phyloP scores from a whole-genome alignment of 2,113 vertebrate species.

The Potamarius usumacintae region DNA sequence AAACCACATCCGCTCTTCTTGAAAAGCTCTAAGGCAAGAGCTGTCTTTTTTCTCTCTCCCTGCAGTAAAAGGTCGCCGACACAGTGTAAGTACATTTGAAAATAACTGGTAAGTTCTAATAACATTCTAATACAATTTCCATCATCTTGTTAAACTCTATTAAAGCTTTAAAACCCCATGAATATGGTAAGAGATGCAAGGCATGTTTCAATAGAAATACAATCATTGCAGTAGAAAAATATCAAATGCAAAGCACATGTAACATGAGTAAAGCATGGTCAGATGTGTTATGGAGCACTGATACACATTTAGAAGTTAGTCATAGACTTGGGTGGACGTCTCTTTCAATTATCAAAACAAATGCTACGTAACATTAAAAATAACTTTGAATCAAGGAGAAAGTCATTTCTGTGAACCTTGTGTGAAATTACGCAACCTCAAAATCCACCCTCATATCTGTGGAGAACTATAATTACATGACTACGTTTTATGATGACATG shows the following conservation, averaged over 20 bases:
- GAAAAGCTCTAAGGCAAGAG: slow-evolving; percentile 34
- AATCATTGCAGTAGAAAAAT: not conserved
- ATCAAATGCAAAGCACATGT: not conserved
- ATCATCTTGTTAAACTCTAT: slow-evolving; percentile 29
- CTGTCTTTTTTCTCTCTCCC: slow-evolving; percentile 4
- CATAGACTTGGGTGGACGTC: not conserved
- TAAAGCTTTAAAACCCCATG: not conserved
- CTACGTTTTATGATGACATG: not conserved
- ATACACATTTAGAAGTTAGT: not conserved
- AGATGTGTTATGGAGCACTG: not conserved
- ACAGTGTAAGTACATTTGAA: slow-evolving; percentile 32
- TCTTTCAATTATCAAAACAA: not conserved
- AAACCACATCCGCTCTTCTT: slow-evolving; percentile 36
- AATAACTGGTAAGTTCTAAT: slow-evolving; percentile 42
- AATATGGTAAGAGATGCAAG: not conserved
- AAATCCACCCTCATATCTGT: not conserved
- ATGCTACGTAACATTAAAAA: not conserved
- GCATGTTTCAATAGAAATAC: not conserved
- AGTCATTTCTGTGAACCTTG: not conserved
- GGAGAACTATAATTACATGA: not conserved
- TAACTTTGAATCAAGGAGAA: not conserved
- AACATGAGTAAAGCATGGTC: not conserved
- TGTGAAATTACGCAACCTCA: no score
- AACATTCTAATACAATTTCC: slow-evolving; percentile 33
- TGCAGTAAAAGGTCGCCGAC: slow-evolving; percentile 28